Conservation (phyloP, 2,888 invertebrate species). For the Saturnia pavonia region DNA sequence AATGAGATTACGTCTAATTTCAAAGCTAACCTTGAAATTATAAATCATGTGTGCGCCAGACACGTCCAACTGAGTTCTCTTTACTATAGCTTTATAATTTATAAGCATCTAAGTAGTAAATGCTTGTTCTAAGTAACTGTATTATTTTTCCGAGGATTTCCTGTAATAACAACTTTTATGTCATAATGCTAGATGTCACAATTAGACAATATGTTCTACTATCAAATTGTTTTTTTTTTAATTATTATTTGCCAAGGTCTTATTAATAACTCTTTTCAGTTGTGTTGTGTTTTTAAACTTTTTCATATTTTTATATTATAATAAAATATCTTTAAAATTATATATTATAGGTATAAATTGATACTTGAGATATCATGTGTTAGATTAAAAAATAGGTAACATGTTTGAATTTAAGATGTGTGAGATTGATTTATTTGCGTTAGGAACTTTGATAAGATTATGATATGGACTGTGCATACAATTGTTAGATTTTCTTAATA, state of each 20-base stretch:
- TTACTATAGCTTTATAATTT: slow-evolving; percentile 19
- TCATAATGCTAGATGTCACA: not conserved
- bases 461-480: not conserved
- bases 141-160: not conserved
- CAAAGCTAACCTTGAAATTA: slow-evolving; percentile 61
- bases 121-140: not conserved
- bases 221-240: not conserved
- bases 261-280: not conserved
- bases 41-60: slow-evolving; percentile 45
- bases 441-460: slow-evolving; percentile 23
- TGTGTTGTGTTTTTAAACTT: not conserved
- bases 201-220: not conserved
- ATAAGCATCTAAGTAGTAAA: not conserved
- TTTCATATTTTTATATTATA: not conserved
- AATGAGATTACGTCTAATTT: slow-evolving; percentile 28
- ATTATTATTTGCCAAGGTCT: not conserved
- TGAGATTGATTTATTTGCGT: slow-evolving; percentile 6
- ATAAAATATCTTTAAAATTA: not conserved
- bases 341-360: not conserved
- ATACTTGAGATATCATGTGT: not conserved
- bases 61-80: slow-evolving; percentile 32
- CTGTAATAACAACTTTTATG: not conserved
- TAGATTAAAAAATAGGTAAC: not conserved
- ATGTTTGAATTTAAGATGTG: not conserved
- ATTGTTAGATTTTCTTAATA: not conserved